Evolutionary conservation across 2,888 invertebrate species (phyloP).

Genomic region (Cyclophora albipunctata): DNA sequence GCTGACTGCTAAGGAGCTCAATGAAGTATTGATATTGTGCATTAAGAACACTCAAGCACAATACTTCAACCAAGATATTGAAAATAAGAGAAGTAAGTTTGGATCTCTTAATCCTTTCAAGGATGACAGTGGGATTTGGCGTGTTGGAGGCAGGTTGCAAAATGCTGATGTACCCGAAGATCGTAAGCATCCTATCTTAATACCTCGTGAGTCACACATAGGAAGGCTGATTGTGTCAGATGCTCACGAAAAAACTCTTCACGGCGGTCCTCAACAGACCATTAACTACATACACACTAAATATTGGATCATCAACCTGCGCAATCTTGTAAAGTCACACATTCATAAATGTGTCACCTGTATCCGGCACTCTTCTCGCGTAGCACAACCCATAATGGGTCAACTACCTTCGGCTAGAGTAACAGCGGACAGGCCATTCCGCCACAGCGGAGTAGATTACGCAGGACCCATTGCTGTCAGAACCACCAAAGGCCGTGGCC

Average conservation of each 20-base stretch:
- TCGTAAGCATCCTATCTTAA: slow-evolving; percentile 13
- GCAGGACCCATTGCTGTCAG: slow-evolving; percentile 16
- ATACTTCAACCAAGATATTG: slow-evolving; percentile 4
- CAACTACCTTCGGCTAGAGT: slow-evolving; percentile 9
- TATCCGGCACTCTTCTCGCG: slow-evolving; percentile 3
- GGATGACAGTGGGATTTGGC: slow-evolving; percentile 13
- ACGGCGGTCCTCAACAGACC: slow-evolving; percentile 7
- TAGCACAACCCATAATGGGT: slow-evolving; percentile 6
- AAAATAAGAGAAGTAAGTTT: too few species aligned
- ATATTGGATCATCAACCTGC: slow-evolving; percentile 15
- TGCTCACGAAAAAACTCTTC: slow-evolving; percentile 3
- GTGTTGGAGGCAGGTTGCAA: slow-evolving; percentile 11
- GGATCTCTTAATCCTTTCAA: slow-evolving; percentile 14
- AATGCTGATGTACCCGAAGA: slow-evolving; percentile 5
- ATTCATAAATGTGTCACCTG: slow-evolving; percentile 5
- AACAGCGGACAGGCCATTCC: slow-evolving; percentile 12
- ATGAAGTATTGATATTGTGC: slow-evolving; percentile 11
- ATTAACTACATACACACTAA: slow-evolving; percentile 4
- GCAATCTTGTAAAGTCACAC: slow-evolving; percentile 7
- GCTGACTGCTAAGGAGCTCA: too few species aligned
- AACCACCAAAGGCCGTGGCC: slow-evolving; percentile 10
- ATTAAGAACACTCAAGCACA: slow-evolving; percentile 4
- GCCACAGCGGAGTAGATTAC: slow-evolving; percentile 15
- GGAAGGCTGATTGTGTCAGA: slow-evolving; percentile 5
- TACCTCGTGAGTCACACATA: slow-evolving; percentile 8